Conservation (phyloP, 1,140 invertebrate genomes). For the Megathymus violae region DNA sequence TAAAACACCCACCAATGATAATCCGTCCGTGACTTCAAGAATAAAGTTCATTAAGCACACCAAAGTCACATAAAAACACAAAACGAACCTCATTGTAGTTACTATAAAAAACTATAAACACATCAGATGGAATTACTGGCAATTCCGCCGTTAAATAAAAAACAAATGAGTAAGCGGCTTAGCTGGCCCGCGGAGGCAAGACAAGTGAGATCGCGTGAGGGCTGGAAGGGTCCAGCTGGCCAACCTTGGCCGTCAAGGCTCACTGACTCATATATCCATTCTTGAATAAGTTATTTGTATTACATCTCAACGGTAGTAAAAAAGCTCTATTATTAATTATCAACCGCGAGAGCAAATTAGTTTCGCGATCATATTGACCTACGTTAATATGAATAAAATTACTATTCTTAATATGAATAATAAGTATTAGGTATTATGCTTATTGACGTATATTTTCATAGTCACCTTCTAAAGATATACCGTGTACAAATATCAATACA, state of each 20-base stretch:
- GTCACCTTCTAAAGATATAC: too few relatives aligned
- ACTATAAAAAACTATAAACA: constrained; percentile 15
- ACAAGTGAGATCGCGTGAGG: constrained; percentile 48
- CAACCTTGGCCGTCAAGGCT: constrained; percentile 66
- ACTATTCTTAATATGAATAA: too few relatives aligned
- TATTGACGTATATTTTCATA: too few relatives aligned
- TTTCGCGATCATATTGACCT: constrained; percentile 3
- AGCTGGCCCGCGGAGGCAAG: constrained; percentile 27
- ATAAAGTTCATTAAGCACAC: constrained; percentile 56
- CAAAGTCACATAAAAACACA: constrained; percentile 45
- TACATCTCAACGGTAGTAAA: constrained; percentile 1
- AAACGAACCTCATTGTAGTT: constrained; percentile 43
- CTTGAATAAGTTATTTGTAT: constrained; percentile 33
- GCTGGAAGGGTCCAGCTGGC: constrained; percentile 50
- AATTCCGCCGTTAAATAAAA: constrained; percentile 28
- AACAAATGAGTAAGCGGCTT: constrained; percentile 30
- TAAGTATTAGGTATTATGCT: too few relatives aligned
- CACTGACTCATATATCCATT: constrained; percentile 56
- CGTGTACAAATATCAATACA: too few relatives aligned
- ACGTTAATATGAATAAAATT: too few relatives aligned
- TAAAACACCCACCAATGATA: constrained; percentile 51
- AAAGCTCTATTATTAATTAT: constrained; percentile 12
- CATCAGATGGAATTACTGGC: constrained; percentile 16
- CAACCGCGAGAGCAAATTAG: neutral
- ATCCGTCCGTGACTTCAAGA: constrained; percentile 48